Evolutionary conservation across 2,888 invertebrate genomes (phyloP), one percentile per base, ranked within the genome.

Genomic region (Horisme vitalbata): DNA sequence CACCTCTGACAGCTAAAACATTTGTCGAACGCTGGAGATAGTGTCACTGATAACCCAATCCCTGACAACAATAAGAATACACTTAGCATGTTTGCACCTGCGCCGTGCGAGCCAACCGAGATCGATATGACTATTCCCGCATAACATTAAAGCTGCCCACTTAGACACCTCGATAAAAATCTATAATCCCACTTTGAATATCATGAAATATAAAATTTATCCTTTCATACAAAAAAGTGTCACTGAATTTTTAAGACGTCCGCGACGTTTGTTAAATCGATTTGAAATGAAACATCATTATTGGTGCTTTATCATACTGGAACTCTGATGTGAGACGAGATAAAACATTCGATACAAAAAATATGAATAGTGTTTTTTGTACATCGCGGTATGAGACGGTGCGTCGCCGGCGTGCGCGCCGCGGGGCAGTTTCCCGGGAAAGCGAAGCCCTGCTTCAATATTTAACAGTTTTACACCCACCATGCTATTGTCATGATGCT

Each of bases 21-120:
- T 88, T 88, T 88, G 84, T 89, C 87, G 89, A 89, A 85, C 84
- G 71, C 63, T 73, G 63, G 61, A 88, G 89, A 89, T 89, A 86
- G 87, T 88, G 89, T 89, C 89, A 89, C 79, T 79, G 89, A 89
- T 89, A 88, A 88, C 77, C 77, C 81, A 82, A 86, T 82, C 88
- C 87, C 84, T 85, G 84, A 85, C 79, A 86, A 89, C 87, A 88
- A 89, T 88, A 79, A 84, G 84, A 87, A 86, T 71, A 87, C 87
- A 89, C 87, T 89, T 89, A 87, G 80, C 85, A 84, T 87, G 87
- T 89, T 88, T 88, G 87, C 89, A 89, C 89, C 89, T 89, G 89
- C 88, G 63, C 79, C 79, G 79, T 45, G 79, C 80, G 63, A 62
- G 72, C 71, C 73, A 61, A 56, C 66, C 60, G 66, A 75, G 75